phyloP scores from a whole-genome alignment of 53 echinoderm and acorn worm genomes.

The Luidia sarsii region DNA sequence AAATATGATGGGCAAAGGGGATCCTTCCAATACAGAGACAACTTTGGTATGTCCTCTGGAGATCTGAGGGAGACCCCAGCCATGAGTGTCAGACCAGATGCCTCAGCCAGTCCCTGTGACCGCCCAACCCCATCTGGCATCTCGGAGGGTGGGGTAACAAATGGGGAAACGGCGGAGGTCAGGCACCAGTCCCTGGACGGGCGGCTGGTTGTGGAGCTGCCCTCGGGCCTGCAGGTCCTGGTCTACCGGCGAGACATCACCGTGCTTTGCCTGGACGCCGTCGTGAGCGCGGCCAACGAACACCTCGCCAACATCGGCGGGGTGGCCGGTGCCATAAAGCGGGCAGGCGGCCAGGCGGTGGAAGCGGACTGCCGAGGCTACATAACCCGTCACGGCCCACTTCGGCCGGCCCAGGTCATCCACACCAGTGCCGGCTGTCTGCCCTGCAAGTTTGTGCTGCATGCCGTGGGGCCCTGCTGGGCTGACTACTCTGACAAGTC shows the following conservation, averaged over 20 bases:
- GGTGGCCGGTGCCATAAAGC: constrained; percentile 52
- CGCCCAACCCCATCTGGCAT: background rate
- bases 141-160: background rate
- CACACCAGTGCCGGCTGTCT: constrained; percentile 52
- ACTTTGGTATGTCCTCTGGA: too few relatives aligned
- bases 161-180: too few relatives aligned
- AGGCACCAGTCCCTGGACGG: background rate
- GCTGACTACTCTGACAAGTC: constrained; percentile 47
- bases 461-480: constrained; percentile 72
- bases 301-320: constrained; percentile 36
- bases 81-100: background rate
- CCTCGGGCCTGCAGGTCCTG: constrained; percentile 19
- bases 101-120: background rate
- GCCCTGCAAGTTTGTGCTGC: constrained; percentile 57
- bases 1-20: too few relatives aligned
- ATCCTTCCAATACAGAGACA: too few relatives aligned
- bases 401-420: constrained; percentile 58
- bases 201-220: constrained; percentile 6
- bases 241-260: constrained; percentile 54
- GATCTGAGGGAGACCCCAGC: background rate
- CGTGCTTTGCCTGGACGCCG: constrained; percentile 46
- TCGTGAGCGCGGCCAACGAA: constrained; percentile 68
- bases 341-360: constrained; percentile 38
- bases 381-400: constrained; percentile 49
- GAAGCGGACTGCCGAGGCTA: constrained; percentile 45